Evolutionary conservation across 1,140 invertebrate species (phyloP).

Genomic region (Amphibalanus amphitrite): DNA sequence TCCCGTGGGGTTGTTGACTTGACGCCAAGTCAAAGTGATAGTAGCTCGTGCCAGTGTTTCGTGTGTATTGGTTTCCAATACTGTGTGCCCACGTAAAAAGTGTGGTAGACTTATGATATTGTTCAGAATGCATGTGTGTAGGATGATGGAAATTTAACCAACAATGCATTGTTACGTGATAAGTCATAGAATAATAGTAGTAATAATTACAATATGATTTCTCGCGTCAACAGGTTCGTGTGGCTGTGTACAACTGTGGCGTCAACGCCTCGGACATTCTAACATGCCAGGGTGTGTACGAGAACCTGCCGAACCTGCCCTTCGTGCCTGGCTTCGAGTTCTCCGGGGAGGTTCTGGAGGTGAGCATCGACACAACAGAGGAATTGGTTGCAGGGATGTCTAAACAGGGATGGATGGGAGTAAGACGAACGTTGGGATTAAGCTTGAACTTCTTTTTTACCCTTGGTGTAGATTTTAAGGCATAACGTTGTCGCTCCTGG

Average conservation of each 20-base stretch:
- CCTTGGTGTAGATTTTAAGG: no score
- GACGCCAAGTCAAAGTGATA: no score
- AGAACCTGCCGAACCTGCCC: constrained; percentile 29
- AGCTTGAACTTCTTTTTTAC: no score
- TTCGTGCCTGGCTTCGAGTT: constrained; percentile 38
- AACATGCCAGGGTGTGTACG: constrained; percentile 31
- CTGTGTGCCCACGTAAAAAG: neutral
- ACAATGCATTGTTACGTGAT: neutral
- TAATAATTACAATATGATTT: constrained; percentile 7
- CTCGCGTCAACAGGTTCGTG: constrained; percentile 30
- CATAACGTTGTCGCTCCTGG: no score
- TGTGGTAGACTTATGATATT: neutral
- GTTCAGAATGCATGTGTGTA: no score
- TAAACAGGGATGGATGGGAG: constrained; percentile 15
- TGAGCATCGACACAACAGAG: constrained; percentile 24
- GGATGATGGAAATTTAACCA: no score
- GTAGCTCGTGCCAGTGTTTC: constrained; percentile 3
- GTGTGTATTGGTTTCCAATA: constrained; percentile 1
- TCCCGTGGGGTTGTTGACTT: no score
- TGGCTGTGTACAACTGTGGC: constrained; percentile 37
- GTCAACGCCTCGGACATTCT: constrained; percentile 40
- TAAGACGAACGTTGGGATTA: no score
- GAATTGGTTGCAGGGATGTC: constrained; percentile 23
- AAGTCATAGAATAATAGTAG: no score
- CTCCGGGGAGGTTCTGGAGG: constrained; percentile 30